These are phyloP conservation scores for Seira ritae DNA, from an alignment of 2,888 invertebrate species.

Conservation along the genomic window DNA sequence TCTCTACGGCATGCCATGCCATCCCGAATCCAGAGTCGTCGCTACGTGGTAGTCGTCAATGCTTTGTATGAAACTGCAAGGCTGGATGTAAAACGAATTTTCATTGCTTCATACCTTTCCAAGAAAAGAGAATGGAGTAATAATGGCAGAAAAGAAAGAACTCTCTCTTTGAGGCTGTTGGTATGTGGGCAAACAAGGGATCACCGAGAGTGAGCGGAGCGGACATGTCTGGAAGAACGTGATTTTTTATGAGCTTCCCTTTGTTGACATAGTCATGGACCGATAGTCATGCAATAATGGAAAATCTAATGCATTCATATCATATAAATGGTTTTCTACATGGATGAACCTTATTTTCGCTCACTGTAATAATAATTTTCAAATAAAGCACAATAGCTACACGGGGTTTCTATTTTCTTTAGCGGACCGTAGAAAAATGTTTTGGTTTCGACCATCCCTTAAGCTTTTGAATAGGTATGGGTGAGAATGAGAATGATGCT, in stretches of 20 bases:
- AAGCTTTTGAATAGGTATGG: slow-evolving; percentile 18
- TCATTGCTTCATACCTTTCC: slow-evolving; percentile 1
- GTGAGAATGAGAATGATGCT: slow-evolving; percentile 4
- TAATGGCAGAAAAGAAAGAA: neutral
- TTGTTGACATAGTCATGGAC: slow-evolving; percentile 62
- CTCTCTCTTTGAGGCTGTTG: neutral
- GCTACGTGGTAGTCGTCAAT: too few relatives aligned
- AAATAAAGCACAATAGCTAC: slow-evolving; percentile 35
- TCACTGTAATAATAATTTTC: slow-evolving; percentile 17
- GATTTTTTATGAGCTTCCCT: slow-evolving; percentile 52
- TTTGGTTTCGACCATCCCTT: neutral
- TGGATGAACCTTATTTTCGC: slow-evolving; percentile 21
- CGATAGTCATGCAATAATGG: slow-evolving; percentile 3
- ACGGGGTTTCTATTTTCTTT: slow-evolving; percentile 36
- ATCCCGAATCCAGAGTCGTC: too few relatives aligned
- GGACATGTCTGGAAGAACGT: slow-evolving; percentile 31
- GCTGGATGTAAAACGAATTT: neutral
- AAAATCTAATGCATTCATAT: slow-evolving; percentile 29
- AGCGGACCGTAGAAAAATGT: neutral
- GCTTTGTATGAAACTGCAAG: neutral
- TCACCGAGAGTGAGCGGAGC: too few relatives aligned
- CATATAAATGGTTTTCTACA: slow-evolving; percentile 21
- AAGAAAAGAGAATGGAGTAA: neutral
- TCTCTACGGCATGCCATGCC: neutral
- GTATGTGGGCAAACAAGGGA: slow-evolving; percentile 33